These are phyloP conservation scores for Ormyrus thymus DNA, from an alignment of 2,888 invertebrate species.

Conservation along the genomic window DNA sequence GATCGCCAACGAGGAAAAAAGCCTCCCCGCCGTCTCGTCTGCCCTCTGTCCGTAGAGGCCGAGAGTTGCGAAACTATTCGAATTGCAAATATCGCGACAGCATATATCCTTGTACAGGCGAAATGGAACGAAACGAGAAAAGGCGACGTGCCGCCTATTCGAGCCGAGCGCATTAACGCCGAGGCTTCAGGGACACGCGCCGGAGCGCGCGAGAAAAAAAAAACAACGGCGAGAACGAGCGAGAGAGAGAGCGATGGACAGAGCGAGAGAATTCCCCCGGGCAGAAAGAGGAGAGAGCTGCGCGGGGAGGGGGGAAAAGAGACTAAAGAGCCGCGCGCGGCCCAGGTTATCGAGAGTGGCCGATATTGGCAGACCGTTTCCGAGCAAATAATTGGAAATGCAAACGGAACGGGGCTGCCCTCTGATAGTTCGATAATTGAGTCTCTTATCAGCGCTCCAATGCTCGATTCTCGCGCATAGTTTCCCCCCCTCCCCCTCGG, in stretches of 20 bases:
- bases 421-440: slow-evolving; percentile 75
- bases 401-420: slow-evolving; percentile 71
- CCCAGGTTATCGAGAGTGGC: slow-evolving; percentile 61
- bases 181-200: slow-evolving; percentile 31
- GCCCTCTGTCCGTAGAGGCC: not conserved
- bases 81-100: slow-evolving; percentile 38
- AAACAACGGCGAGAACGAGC: slow-evolving; percentile 14
- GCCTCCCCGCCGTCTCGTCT: too few species aligned
- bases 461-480: slow-evolving; percentile 62
- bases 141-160: slow-evolving; percentile 27
- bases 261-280: slow-evolving; percentile 41
- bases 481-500: slow-evolving; percentile 33
- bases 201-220: slow-evolving; percentile 27
- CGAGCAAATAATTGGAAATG: slow-evolving; percentile 75
- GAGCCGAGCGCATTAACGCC: slow-evolving; percentile 39
- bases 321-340: slow-evolving; percentile 26
- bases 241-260: slow-evolving; percentile 39
- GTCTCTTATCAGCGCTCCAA: slow-evolving; percentile 74
- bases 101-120: slow-evolving; percentile 35
- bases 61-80: slow-evolving; percentile 7
- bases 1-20: too few species aligned
- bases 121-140: slow-evolving; percentile 46
- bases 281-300: slow-evolving; percentile 35
- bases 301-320: slow-evolving; percentile 45
- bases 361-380: slow-evolving; percentile 74